Base-by-base conservation (phyloP, 2,888 invertebrate species). In the Isoperla grammatica region DNA sequence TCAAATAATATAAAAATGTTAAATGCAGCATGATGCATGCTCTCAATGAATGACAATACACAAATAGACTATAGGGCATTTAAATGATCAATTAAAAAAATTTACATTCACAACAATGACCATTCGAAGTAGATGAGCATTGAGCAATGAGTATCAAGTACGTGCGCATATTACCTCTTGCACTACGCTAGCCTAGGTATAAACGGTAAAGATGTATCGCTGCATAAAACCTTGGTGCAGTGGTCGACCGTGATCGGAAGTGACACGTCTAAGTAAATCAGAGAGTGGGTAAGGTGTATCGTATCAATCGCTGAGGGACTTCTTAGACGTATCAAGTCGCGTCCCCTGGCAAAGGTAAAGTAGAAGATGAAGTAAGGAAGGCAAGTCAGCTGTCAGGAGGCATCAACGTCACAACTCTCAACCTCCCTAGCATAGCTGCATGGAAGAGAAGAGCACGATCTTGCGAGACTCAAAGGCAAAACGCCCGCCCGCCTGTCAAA, bases 301-400 rank as follows among this genome's bases (percentile, higher is more conserved):
- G 49, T n/a, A 29, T 50, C 49, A 15, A 6, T n/a, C 49, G 49
- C 49, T 29, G 2, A 29, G 49, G 49, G 49, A 50, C 49, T 29
- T 5, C 46, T 17, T 20, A 17, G 48, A 22, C 22, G 23, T 48
- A 48, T 22, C n/a, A 48, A 19, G n/a, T n/a, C 3, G 35, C 35
- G 13, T 12, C 9, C 9, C 20, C 46, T 1, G 12, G 46, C 19
- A 22, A 43, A 46, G 22, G 46, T 46, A 46, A 20, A 17, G n/a
- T n/a, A n/a, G 43, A n/a, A 43, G 43, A 43, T 43, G 43, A 43
- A 43, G 43, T 43, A 43, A 43, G 43, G 17, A 43, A 43, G 43
- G 43, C 43, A 3, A 58, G 39, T 39, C 50, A 58, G 42, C 58
- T 59, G 58, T 59, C 58, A 53, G 43, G 53, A 40, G 19, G 42